Base-by-base conservation (phyloP, 2,113 vertebrate genomes). In the Macroglossus sobrinus region DNA sequence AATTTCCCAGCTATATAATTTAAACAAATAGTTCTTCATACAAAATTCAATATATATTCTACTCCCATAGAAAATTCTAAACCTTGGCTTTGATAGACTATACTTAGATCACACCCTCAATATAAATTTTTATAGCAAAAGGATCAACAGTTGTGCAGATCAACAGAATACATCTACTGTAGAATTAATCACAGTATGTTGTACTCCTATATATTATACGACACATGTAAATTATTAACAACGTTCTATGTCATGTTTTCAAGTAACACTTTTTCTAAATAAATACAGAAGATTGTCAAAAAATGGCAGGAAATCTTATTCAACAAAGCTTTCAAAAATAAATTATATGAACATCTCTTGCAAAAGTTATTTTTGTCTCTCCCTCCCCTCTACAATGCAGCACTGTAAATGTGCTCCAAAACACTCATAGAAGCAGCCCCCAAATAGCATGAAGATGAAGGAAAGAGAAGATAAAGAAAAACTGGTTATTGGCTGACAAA, bases 271-370 rank as follows among this genome's bases (percentile, higher is more conserved):
- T 63, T 82, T 63, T 28, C 98, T 98, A 98, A 98, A 98, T 98
- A 98, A 99, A 99, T 98, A 99, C 97, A 99, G 96, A 97, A 99
- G 99, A 99, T 99, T 99, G 99, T 99, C 99, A 98, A 98, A 98
- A 99, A 99, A 98, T 98, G 99, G 99, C 99, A 99, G 98, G 98
- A 98, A 96, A 95, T 98, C 97, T 97, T 95, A 98, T 38, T 96
- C 96, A 98, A 98, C 96, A 97, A 98, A 98, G 98, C 96, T 97
- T 95, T 92, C 96, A 97, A 98, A 98, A 98, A 96, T 96, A 98
- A 98, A 95, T 97, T 97, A 98, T 93, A 89, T 81, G 61, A 98
- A 98, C 93, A 98, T 97, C 97, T 97, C 38, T 97, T 92, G 72
- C 59, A 97, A 96, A 97, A 0, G 14, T 45, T 97, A 84, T 93